phyloP scores from a whole-genome alignment of 1,140 invertebrate genomes.

The Nasonia longicornis region DNA sequence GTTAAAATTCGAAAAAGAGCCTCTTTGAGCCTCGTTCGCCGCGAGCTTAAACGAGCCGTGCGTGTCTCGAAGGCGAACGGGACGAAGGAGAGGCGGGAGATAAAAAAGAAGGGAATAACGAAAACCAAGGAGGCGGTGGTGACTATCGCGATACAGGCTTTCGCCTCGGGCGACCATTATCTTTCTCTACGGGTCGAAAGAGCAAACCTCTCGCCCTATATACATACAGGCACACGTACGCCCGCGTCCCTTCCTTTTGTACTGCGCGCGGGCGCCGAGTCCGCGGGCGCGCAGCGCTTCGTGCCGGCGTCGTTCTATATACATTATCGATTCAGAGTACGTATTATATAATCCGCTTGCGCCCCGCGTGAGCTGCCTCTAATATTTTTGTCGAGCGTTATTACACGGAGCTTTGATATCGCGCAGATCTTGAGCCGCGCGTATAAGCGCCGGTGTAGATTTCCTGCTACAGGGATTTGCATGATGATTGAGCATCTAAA shows the following conservation, averaged over 20 bases:
- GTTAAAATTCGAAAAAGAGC: slow-evolving; percentile 1
- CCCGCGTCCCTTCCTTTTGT: neutral
- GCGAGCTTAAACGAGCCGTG: slow-evolving; percentile 4
- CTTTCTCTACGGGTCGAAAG: slow-evolving; percentile 27
- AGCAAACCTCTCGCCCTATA: neutral
- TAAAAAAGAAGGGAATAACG: neutral
- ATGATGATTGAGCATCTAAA: neutral
- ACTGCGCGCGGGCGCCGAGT: neutral
- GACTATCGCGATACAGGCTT: slow-evolving; percentile 20
- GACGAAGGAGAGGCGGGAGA: neutral
- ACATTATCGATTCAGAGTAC: slow-evolving; percentile 40
- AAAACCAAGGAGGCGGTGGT: neutral
- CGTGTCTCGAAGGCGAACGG: neutral
- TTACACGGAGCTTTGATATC: neutral
- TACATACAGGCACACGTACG: neutral
- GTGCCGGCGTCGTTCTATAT: neutral
- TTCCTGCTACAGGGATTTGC: neutral
- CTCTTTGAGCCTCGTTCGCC: neutral
- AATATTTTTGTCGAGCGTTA: slow-evolving; percentile 31
- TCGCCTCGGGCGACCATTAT: slow-evolving; percentile 44
- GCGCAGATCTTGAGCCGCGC: neutral
- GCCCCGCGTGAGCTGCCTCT: slow-evolving; percentile 8
- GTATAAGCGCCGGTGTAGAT: neutral
- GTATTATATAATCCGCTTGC: slow-evolving; percentile 36
- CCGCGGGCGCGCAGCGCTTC: neutral